A percentile compares a stretch with the other conserved stretches of the same genome.
phyloP scores from a whole-genome alignment of 2,888 invertebrate genomes.

The Psylliodes chrysocephalus region DNA sequence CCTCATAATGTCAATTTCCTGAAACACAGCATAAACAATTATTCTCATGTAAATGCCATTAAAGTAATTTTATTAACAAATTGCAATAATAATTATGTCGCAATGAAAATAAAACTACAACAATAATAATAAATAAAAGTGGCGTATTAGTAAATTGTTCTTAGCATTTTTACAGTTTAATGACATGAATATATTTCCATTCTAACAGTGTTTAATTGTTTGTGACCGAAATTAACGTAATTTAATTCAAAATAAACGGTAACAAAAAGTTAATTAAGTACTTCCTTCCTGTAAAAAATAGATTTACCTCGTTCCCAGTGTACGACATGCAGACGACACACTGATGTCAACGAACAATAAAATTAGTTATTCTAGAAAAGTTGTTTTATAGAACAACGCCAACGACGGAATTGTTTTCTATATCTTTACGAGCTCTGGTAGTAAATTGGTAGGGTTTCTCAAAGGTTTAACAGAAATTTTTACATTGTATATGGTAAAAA shows the following conservation, averaged over 20 bases:
- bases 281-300: conserved; percentile 44
- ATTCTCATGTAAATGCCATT: not conserved
- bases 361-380: conserved; percentile 27
- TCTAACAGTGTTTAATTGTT: conserved; percentile 51
- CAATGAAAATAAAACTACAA: conserved; percentile 23
- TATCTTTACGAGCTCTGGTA: not conserved
- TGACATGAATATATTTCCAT: conserved; percentile 40
- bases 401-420: conserved; percentile 4
- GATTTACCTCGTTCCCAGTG: conserved; percentile 32
- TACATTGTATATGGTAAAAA: no score
- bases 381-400: conserved; percentile 8
- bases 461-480: no score
- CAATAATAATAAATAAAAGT: conserved; percentile 34
- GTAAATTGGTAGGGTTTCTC: not conserved
- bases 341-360: conserved; percentile 30
- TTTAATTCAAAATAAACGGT: conserved; percentile 47
- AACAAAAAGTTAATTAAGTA: conserved; percentile 49
- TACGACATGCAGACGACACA: conserved; percentile 29
- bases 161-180: conserved; percentile 42
- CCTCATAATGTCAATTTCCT: conserved; percentile 18
- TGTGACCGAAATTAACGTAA: conserved; percentile 48
- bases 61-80: conserved; percentile 26
- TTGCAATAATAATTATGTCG: conserved; percentile 14
- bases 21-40: conserved; percentile 19
- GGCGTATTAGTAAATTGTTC: conserved; percentile 42